These are phyloP conservation scores for Cirrhinus molitorella DNA, from an alignment of 2,797 vertebrate species.

Conservation along the genomic window DNA sequence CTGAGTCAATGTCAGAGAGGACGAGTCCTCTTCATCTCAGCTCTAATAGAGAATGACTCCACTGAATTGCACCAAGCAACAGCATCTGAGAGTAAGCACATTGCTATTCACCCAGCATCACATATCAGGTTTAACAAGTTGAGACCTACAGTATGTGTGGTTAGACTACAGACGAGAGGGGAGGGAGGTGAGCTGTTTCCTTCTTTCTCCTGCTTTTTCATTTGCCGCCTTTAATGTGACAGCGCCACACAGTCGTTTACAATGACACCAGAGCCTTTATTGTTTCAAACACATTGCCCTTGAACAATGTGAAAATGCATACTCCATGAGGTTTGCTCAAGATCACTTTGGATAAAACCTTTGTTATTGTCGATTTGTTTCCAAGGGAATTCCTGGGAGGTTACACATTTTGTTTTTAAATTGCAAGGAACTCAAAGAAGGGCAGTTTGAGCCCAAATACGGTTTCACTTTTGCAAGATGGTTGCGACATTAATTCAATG, in stretches of 20 bases:
- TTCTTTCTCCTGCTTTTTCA: constrained; percentile 43
- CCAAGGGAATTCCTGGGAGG: neutral
- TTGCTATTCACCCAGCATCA: constrained; percentile 76
- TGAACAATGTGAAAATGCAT: constrained; percentile 30
- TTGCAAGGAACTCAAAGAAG: constrained; percentile 1
- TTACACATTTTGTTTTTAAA: constrained; percentile 19
- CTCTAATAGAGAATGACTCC: constrained; percentile 81
- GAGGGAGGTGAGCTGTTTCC: constrained; percentile 37
- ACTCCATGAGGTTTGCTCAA: constrained; percentile 41
- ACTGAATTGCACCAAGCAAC: constrained; percentile 75
- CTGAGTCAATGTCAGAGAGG: constrained; percentile 69
- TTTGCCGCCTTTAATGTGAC: constrained; percentile 51
- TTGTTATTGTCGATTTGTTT: constrained; percentile 37
- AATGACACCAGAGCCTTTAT: constrained; percentile 42
- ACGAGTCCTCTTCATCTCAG: constrained; percentile 75
- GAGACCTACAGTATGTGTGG: constrained; percentile 73
- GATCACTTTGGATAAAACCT: constrained; percentile 45
- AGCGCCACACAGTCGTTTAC: constrained; percentile 42
- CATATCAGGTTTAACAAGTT: constrained; percentile 73
- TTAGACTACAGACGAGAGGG: constrained; percentile 68
- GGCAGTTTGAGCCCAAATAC: constrained; percentile 11
- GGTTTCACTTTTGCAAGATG: neutral
- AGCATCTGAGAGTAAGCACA: constrained; percentile 72
- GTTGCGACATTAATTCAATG: neutral
- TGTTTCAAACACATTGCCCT: constrained; percentile 39